Base-by-base conservation (phyloP, 23 tunicate species). In the Trididemnum clinides region DNA sequence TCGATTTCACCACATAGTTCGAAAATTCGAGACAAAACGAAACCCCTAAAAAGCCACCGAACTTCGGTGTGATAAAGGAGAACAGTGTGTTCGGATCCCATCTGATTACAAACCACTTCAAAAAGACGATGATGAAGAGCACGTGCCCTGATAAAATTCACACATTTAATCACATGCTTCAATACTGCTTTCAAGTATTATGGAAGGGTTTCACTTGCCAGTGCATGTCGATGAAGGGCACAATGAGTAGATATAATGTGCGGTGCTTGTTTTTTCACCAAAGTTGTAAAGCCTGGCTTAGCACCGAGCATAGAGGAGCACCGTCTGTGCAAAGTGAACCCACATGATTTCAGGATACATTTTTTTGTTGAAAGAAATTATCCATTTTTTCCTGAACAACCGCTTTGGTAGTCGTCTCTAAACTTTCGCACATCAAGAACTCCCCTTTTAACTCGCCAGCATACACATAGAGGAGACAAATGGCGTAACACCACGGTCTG, bases 141-240 rank as follows among this genome's bases (percentile, higher is more conserved):
- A n/a, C n/a, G n/a, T n/a, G n/a, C n/a, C 75, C 75, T 66, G 75
- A 66, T 66, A 31, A 66, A 66, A 66, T 66, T 66, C 75, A 66
- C 37, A 66, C 75, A 66, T 66, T 66, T 37, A 66, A 32, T 66
- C 37, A 66, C 6, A 59, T 66, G 36, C 75, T 28, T 66, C n/a
- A 66, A 29, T 29, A 66, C 75, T 66, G 37, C 37, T 66, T 66
- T 66, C 37, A 66, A 32, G 75, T 66, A 66, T 4, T 31, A 22
- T 15, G 69, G 27, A 62, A 62, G 69, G 69, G 69, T 62, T 62
- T 62, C 21, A 62, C 69, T 62, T 62, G 69, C 69, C 69, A 62
- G 26, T 62, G 27, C 69, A 62, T 62, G 69, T 15, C 69, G 22
- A 62, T 62, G 69, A 62, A 62, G 23, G 27, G 27, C 6, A 21